Percentiles rank a stretch among this genome's conserved stretches.
Conservation (phyloP, 35 echinoderm and acorn worm genomes). For the Ophioderma brevispina region DNA sequence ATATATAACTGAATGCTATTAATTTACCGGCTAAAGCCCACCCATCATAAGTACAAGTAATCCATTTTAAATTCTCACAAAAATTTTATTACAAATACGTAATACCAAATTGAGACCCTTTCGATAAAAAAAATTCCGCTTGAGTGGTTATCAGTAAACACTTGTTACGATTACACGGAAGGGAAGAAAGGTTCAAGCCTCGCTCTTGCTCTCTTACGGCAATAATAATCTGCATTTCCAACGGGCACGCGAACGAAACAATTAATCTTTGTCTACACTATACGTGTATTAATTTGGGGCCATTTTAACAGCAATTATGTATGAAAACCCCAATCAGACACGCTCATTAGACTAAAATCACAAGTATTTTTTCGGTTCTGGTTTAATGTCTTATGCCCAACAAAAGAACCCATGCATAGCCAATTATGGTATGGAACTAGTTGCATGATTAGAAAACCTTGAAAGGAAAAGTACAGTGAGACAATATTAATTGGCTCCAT, state of each 20-base stretch:
- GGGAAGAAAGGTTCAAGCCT: neutral
- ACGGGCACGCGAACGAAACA: neutral
- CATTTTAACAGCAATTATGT: constrained; percentile 10
- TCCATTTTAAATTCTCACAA: neutral
- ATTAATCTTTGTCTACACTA: neutral
- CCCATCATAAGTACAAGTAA: no score
- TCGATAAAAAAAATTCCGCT: neutral
- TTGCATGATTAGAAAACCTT: no score
- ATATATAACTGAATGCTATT: no score
- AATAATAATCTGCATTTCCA: no score
- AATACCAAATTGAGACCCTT: neutral
- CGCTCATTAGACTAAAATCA: neutral
- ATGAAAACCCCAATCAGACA: neutral
- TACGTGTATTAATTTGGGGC: neutral
- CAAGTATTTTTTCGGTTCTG: neutral
- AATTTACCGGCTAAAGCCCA: no score
- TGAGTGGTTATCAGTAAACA: neutral
- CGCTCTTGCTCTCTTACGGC: neutral
- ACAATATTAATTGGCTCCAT: no score
- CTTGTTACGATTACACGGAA: neutral
- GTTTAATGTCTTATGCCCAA: no score
- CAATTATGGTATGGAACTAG: no score
- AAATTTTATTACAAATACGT: neutral
- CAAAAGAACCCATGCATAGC: no score
- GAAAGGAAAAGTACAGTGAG: no score